Evolutionary conservation across 2,888 invertebrate genomes (phyloP).

Genomic region (Tetheella fluctuosa): DNA sequence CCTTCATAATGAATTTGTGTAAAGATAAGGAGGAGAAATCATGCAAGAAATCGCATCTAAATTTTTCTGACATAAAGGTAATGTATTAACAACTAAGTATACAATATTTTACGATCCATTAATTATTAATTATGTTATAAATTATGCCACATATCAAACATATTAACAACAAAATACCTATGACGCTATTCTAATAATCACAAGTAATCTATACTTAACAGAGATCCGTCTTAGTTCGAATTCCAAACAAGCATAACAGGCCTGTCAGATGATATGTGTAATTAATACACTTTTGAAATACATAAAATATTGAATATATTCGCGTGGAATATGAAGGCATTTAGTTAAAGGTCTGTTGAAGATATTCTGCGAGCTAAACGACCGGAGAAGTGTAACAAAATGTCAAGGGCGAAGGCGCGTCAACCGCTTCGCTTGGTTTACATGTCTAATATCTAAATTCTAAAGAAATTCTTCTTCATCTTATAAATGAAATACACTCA

Average conservation of each 20-base stretch:
- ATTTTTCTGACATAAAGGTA: no score
- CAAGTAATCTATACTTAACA: neutral
- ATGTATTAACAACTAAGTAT: no score
- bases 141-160: no score
- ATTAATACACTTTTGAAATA: conserved; percentile 1
- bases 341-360: conserved; percentile 50
- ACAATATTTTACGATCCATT: no score
- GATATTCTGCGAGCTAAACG: conserved; percentile 47
- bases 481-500: no score
- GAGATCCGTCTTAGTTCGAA: neutral
- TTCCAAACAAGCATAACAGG: neutral
- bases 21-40: no score
- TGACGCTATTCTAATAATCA: no score
- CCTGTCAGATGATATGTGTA: neutral
- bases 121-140: no score
- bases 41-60: no score
- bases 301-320: conserved; percentile 21
- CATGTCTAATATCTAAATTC: neutral
- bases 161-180: no score
- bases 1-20: no score
- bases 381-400: conserved; percentile 61
- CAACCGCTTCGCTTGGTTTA: conserved; percentile 28
- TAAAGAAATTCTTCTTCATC: conserved; percentile 3
- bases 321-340: conserved; percentile 45
- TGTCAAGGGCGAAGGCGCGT: conserved; percentile 64